Evolutionary conservation across 2,113 vertebrate species (phyloP).

Genomic region (Stegostoma tigrinum): DNA sequence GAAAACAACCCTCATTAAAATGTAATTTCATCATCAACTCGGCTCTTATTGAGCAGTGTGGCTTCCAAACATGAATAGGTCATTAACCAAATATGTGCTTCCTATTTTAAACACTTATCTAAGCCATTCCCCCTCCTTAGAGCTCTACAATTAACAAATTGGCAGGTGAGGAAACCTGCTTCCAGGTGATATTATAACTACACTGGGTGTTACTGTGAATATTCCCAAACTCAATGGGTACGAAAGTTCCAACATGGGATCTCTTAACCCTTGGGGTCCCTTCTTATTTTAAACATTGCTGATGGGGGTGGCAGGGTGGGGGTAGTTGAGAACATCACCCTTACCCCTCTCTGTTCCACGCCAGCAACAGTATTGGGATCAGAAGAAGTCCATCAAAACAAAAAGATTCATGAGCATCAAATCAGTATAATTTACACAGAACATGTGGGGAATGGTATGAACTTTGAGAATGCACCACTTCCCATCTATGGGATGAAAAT

Average conservation of each 20-base stretch:
- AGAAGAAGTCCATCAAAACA: background rate
- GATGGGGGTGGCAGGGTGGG: background rate
- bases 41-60: background rate
- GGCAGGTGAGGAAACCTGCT: background rate
- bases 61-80: background rate
- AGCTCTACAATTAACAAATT: background rate
- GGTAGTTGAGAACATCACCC: background rate
- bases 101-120: background rate
- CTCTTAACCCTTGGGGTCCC: too few relatives aligned
- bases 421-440: background rate
- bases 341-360: background rate
- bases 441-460: background rate
- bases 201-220: background rate
- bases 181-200: background rate
- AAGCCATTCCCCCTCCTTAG: background rate
- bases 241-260: background rate
- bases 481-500: too few relatives aligned
- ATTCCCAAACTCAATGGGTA: background rate
- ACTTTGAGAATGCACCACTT: background rate
- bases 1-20: constrained; percentile 8
- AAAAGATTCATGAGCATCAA: background rate
- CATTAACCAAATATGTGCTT: background rate
- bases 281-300: background rate
- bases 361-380: background rate
- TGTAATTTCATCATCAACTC: background rate